phyloP scores from a whole-genome alignment of 2,113 vertebrate genomes.

The Ptychochromis oligacanthus region DNA sequence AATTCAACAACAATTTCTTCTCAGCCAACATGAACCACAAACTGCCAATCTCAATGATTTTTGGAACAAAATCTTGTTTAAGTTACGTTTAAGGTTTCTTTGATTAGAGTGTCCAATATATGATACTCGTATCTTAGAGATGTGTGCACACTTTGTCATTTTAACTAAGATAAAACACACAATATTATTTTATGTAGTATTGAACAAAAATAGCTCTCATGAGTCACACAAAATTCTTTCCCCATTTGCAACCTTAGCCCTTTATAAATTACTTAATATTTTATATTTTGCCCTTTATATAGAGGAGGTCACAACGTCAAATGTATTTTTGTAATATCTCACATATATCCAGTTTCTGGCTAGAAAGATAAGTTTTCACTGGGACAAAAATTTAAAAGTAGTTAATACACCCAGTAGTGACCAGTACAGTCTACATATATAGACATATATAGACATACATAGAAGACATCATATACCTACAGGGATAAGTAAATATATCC shows the following conservation, averaged over 20 bases:
- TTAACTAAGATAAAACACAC: constrained; percentile 1
- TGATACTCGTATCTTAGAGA: not conserved
- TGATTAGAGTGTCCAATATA: not conserved
- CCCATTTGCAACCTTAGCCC: not conserved
- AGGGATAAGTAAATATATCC: constrained; percentile 3
- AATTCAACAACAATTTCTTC: not conserved
- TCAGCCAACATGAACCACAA: not conserved
- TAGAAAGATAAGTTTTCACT: not conserved
- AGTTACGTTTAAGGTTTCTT: not conserved
- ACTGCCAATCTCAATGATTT: constrained; percentile 4
- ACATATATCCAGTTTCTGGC: not conserved
- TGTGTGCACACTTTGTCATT: not conserved
- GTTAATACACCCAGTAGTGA: not conserved
- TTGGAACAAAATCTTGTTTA: not conserved
- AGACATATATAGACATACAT: too few relatives aligned
- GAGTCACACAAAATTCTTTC: not conserved
- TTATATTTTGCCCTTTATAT: not conserved
- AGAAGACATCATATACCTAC: not conserved
- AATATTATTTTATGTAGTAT: not conserved
- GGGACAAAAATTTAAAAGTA: not conserved
- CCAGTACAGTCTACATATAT: not conserved
- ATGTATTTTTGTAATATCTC: constrained; percentile 2
- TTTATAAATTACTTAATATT: not conserved
- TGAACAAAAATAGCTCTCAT: constrained; percentile 3
- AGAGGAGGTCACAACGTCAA: not conserved